Conservation (phyloP, 2,888 invertebrate species). For the Campoletis raptor region DNA sequence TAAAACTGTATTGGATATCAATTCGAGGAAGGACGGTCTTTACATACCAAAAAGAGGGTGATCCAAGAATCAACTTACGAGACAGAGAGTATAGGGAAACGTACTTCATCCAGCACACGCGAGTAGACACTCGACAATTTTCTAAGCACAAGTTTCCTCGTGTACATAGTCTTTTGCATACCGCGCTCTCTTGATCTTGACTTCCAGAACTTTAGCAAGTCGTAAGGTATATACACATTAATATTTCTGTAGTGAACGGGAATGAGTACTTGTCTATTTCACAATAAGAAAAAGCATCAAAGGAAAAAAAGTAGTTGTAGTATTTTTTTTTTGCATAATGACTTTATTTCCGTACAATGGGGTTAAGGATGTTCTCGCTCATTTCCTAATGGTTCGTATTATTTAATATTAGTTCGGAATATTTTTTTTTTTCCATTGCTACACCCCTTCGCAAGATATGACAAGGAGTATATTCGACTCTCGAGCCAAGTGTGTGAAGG, state of each 20-base stretch:
- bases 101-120: conserved; percentile 35
- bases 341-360: neutral
- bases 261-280: neutral
- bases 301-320: neutral
- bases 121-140: conserved; percentile 61
- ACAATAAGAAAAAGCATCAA: neutral
- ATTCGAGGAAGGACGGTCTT: conserved; percentile 36
- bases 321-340: neutral
- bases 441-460: conserved; percentile 49
- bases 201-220: conserved; percentile 34
- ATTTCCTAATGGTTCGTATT: neutral
- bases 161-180: conserved; percentile 60
- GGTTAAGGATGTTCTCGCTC: neutral
- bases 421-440: conserved; percentile 67
- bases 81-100: conserved; percentile 33
- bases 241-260: neutral
- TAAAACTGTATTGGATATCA: conserved; percentile 77
- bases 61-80: conserved; percentile 12
- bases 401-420: conserved; percentile 52
- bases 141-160: conserved; percentile 63
- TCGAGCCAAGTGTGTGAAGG: conserved; percentile 68
- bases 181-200: conserved; percentile 34
- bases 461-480: conserved; percentile 70
- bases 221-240: conserved; percentile 8
- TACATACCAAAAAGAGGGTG: conserved; percentile 12